phyloP scores from a whole-genome alignment of 1,140 invertebrate genomes.

The Neoseiulus cucumeris region DNA sequence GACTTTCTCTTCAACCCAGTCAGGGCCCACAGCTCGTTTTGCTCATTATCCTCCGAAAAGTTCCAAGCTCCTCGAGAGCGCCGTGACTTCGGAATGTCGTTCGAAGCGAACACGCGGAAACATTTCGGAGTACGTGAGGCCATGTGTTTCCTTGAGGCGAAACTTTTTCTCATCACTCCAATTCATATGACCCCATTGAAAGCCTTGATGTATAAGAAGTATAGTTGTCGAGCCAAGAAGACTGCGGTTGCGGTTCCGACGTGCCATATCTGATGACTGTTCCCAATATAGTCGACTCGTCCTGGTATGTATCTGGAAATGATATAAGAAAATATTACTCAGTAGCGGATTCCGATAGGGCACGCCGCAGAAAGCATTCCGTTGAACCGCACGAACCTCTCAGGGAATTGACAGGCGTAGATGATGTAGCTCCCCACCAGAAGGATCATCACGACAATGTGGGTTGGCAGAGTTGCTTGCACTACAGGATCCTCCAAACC shows the following conservation, averaged over 20 bases:
- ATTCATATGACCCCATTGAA: neutral
- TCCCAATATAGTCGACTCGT: neutral
- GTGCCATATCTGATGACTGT: constrained; percentile 9
- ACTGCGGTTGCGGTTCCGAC: neutral
- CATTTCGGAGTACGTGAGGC: too few relatives aligned
- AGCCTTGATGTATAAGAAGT: neutral
- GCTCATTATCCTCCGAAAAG: too few relatives aligned
- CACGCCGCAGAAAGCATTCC: too few relatives aligned
- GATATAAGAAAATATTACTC: too few relatives aligned
- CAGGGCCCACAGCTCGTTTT: too few relatives aligned
- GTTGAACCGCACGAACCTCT: neutral
- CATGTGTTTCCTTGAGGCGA: too few relatives aligned
- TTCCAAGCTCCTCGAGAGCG: too few relatives aligned
- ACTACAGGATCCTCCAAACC: neutral
- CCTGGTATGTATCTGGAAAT: neutral
- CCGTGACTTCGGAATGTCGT: too few relatives aligned
- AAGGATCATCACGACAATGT: neutral
- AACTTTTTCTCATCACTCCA: neutral
- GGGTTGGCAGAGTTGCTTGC: neutral
- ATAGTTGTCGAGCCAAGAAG: neutral
- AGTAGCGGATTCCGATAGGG: too few relatives aligned
- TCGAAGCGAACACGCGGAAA: too few relatives aligned
- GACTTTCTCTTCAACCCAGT: too few relatives aligned
- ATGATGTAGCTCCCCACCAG: constrained; percentile 2
- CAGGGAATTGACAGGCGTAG: neutral